Evolutionary conservation across 2,888 invertebrate genomes (phyloP).

Genomic region (Pyrrhia umbra): DNA sequence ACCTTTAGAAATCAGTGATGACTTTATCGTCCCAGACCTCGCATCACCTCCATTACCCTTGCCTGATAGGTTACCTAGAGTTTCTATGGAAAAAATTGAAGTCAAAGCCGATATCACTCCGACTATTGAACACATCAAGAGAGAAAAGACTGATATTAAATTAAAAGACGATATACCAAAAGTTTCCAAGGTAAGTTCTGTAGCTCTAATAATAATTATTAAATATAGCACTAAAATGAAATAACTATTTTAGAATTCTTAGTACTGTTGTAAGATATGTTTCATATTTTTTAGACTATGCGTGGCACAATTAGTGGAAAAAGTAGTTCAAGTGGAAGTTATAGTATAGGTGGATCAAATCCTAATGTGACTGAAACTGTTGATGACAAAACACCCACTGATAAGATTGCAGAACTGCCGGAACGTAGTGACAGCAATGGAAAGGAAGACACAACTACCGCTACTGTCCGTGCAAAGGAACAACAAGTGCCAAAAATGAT

Average conservation of each 20-base stretch:
- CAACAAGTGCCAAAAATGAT: constrained; percentile 84
- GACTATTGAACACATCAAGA: constrained; percentile 78
- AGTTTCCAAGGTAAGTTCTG: constrained; percentile 66
- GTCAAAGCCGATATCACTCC: constrained; percentile 83
- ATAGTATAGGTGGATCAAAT: constrained; percentile 87
- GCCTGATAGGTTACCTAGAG: constrained; percentile 79
- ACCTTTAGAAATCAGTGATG: constrained; percentile 88
- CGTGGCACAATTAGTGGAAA: constrained; percentile 85
- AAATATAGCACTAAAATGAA: too few relatives aligned
- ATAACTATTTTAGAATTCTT: too few relatives aligned
- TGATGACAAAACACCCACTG: constrained; percentile 73
- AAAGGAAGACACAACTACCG: constrained; percentile 73
- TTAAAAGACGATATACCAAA: constrained; percentile 78
- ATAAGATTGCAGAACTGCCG: constrained; percentile 73
- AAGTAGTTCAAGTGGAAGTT: constrained; percentile 89
- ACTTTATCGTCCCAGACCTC: constrained; percentile 85
- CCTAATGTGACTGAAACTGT: constrained; percentile 82
- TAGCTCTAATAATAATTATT: not conserved
- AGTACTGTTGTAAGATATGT: too few relatives aligned
- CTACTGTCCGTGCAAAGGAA: constrained; percentile 73
- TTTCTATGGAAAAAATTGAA: constrained; percentile 82
- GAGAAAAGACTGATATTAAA: constrained; percentile 88
- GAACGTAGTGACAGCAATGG: constrained; percentile 71
- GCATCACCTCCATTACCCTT: constrained; percentile 86
- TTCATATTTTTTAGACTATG: constrained; percentile 64